Evolutionary conservation across 2,888 invertebrate species (phyloP), one percentile per base, ranked within the genome.

Genomic region (Andrena flavipes): DNA sequence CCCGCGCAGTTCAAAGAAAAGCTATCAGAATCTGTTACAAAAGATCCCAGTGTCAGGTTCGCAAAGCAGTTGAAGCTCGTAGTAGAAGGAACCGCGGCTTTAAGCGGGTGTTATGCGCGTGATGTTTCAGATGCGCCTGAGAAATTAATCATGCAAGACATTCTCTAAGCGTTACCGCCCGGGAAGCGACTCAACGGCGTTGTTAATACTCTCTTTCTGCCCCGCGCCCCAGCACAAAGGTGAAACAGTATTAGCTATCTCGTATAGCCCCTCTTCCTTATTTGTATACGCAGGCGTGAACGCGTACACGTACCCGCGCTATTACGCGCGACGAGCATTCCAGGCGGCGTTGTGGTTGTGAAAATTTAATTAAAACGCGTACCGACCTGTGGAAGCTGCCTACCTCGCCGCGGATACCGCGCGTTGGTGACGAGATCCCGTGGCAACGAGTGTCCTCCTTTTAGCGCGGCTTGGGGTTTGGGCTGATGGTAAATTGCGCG

Each of bases 301-400:
- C 59, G 56, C 33, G 33, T 10, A 20, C 62, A 63, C 10, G 23
- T 42, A 29, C 8, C 33, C 51, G 49, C 70, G 35, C 64, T 73
- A 78, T 81, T 75, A 77, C 75, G 73, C 30, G 73, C 8, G 35
- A 56, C 71, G 48, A 49, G 64, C 78, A 76, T 84, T 80, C 73
- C 84, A 74, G 16, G 80, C 64, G 80, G 68, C 77, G 64, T 75
- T 83, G 89, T 72, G 89, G 86, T 90, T 80, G 84, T 88, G 91
- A 86, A 91, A 91, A 91, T 90, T 90, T 91, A 91, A 91, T 90
- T 90, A 90, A 91, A 91, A 89, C 88, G 82, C 80, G 80, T 68
- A 82, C 76, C 60, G 48, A 56, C 65, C 65, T 42, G 48, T 62
- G 62, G 62, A 51, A n/a, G n/a, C n/a, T 73, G 62, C 73, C 51